Evolutionary conservation across 2,888 invertebrate genomes (phyloP), one percentile per base, ranked within the genome.

Genomic region (Drosophila neonasuta): DNA sequence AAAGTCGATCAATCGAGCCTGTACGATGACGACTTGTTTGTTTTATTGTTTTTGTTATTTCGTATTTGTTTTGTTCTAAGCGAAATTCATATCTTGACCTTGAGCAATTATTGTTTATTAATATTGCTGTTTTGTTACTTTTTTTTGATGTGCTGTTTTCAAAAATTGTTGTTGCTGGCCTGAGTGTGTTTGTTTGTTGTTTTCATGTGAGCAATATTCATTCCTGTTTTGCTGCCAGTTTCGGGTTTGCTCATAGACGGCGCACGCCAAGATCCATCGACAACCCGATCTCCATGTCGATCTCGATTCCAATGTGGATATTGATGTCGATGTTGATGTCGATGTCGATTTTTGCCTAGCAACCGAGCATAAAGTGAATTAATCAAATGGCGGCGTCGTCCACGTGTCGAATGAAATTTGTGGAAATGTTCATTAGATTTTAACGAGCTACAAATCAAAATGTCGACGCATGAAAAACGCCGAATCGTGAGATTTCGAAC

Each of bases 71-170:
- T 58, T 67, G 67, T 83, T 86, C 80, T 83, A 75, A 77, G 69
- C 72, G 52, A 80, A 72, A 71, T 77, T 75, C 63, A 62, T 71
- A 71, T 60, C 68, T 69, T 74, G 82, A 79, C 83, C 83, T 83
- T 87, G 80, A 68, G 59, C 70, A 81, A 84, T 86, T 80, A 80
- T 81, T 80, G 81, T 71, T 83, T 74, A 81, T 84, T 80, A 80
- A 80, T 76, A 70, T 78, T 62, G 59, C 52, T 66, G 48, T 71
- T 65, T 71, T 60, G 41, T 62, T 50, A 60, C 56, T 63, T 51
- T 49, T 46, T 66, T 11, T 49, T 71, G 29, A 49, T 50, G 34
- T 57, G 46, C 42, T 54, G 42, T 54, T 42, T 54, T 32, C 42
- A 30, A 32, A 32, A 20, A 34, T 41, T 68, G 45, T 20, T 57